phyloP scores from a whole-genome alignment of 64 coral and sea anemone genomes.

The Montipora cactus region DNA sequence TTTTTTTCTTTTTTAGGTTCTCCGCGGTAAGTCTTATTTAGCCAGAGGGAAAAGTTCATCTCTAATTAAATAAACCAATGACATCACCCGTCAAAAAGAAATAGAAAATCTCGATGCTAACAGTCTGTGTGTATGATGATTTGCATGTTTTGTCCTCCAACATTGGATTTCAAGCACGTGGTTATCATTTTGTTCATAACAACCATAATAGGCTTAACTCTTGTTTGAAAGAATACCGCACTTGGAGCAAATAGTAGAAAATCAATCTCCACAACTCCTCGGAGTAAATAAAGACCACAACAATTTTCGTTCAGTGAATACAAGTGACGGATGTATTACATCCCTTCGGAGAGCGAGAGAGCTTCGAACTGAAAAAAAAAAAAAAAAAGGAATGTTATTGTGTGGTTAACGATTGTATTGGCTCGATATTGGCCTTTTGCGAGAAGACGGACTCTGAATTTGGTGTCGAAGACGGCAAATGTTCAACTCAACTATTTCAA shows the following conservation, averaged over 20 bases:
- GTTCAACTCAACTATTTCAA: conserved; percentile 34
- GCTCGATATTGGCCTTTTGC: not conserved
- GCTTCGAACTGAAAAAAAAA: not conserved
- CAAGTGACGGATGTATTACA: too few species aligned
- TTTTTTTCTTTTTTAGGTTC: not conserved
- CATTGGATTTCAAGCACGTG: conserved; percentile 29
- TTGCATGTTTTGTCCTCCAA: not conserved
- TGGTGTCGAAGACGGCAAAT: conserved; percentile 29
- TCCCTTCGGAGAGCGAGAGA: too few species aligned
- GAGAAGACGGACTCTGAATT: not conserved
- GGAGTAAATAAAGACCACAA: conserved; percentile 2
- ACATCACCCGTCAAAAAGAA: not conserved
- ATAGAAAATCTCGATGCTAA: not conserved
- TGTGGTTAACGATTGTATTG: too few species aligned
- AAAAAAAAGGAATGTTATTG: too few species aligned
- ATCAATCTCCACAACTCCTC: not conserved
- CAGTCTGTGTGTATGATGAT: conserved; percentile 12
- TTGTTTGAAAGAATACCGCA: conserved; percentile 1
- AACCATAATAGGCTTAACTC: not conserved
- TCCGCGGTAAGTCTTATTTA: not conserved
- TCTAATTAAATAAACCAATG: conserved; percentile 7
- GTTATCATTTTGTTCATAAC: not conserved
- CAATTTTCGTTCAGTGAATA: too few species aligned
- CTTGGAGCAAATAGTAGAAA: not conserved
- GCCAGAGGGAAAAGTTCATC: not conserved